Conservation (phyloP, 2,113 vertebrate genomes). For the Callionymus lyra region DNA sequence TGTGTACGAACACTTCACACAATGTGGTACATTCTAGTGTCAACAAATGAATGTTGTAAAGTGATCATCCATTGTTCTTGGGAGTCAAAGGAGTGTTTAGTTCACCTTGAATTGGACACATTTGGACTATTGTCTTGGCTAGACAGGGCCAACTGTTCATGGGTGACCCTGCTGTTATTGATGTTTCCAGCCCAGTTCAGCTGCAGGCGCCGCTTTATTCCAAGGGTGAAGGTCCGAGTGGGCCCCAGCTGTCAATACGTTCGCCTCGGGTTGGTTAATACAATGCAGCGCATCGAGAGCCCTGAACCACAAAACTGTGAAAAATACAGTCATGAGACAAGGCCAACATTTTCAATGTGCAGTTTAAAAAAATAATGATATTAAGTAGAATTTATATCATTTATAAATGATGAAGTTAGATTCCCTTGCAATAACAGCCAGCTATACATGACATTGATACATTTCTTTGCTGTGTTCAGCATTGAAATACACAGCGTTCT, state of each 20-base stretch:
- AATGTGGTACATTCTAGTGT: no score
- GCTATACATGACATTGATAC: no score
- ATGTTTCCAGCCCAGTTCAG: conserved; percentile 18
- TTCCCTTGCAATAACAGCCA: no score
- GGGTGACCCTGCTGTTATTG: conserved; percentile 18
- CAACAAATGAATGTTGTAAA: no score
- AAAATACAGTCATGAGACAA: conserved; percentile 15
- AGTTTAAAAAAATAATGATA: no score
- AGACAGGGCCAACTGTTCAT: not conserved
- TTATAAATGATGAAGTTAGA: no score
- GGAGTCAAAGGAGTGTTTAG: not conserved
- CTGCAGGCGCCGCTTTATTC: conserved; percentile 11
- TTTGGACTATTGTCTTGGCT: conserved; percentile 1
- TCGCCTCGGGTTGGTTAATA: conserved; percentile 11
- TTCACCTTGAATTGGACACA: conserved; percentile 5
- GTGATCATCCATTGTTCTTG: not conserved
- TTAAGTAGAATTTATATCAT: no score
- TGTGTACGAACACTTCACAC: no score
- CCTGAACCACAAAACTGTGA: conserved; percentile 18
- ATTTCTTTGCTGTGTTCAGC: no score
- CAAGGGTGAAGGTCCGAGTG: conserved; percentile 25
- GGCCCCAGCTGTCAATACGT: conserved; percentile 23
- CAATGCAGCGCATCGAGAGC: conserved; percentile 6
- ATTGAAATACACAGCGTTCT: not conserved
- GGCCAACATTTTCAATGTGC: conserved; percentile 9